phyloP scores from a whole-genome alignment of 2,113 vertebrate species.

The Telmatochromis sp. region DNA sequence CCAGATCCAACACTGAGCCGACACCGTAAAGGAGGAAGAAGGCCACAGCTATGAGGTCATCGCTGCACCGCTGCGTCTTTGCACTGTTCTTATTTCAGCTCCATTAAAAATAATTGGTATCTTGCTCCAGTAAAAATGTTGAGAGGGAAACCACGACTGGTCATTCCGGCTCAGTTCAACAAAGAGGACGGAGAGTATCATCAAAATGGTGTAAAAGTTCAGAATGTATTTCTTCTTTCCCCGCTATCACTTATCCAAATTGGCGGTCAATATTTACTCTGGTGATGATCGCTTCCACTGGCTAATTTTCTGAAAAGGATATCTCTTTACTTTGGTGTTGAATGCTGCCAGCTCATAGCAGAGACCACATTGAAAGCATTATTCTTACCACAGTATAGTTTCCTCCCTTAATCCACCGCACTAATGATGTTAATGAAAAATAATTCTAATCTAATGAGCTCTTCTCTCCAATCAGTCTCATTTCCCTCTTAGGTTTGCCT shows the following conservation, averaged over 20 bases:
- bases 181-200: conserved; percentile 19
- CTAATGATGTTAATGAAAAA: conserved; percentile 51
- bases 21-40: background rate
- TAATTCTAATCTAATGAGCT: conserved; percentile 38
- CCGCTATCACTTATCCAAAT: conserved; percentile 40
- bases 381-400: conserved; percentile 6
- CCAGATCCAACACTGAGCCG: background rate
- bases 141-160: conserved; percentile 30
- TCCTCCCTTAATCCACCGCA: conserved; percentile 1
- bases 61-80: background rate
- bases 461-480: conserved; percentile 40
- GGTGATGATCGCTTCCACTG: conserved; percentile 35
- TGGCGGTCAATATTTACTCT: conserved; percentile 37
- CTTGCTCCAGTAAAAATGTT: conserved; percentile 54
- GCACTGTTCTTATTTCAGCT: conserved; percentile 42
- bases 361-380: conserved; percentile 19
- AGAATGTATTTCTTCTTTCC: conserved; percentile 18
- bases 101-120: conserved; percentile 57
- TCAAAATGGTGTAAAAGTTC: conserved; percentile 29
- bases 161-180: conserved; percentile 23
- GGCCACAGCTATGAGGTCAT: conserved; percentile 43
- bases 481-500: conserved; percentile 21
- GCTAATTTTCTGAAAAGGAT: conserved; percentile 37
- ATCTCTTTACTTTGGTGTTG: conserved; percentile 16
- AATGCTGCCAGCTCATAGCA: conserved; percentile 1